These are phyloP conservation scores for Sturnus vulgaris DNA, from an alignment of 2,113 vertebrate species.

Conservation along the genomic window DNA sequence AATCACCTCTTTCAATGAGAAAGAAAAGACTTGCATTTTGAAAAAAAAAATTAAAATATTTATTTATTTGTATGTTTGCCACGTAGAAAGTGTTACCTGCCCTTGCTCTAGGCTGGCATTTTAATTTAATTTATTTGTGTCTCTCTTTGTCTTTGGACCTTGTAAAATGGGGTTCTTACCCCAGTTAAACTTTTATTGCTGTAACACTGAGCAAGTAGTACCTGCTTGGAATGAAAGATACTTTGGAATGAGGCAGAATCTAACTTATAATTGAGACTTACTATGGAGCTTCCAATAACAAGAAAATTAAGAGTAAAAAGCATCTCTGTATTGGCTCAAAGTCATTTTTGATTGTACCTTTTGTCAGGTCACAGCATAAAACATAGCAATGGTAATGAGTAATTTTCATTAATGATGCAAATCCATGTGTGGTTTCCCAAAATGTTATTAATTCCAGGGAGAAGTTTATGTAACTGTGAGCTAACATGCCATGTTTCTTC, in stretches of 20 bases:
- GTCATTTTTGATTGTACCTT: neutral
- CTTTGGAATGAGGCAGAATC: neutral
- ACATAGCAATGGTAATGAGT: neutral
- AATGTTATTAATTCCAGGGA: conserved; percentile 18
- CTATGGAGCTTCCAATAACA: neutral
- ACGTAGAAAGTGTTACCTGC: neutral
- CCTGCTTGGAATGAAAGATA: neutral
- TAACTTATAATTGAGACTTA: neutral
- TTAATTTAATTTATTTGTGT: neutral
- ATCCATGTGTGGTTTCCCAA: neutral
- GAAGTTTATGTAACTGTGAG: neutral
- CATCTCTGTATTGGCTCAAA: neutral
- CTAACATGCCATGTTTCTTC: neutral
- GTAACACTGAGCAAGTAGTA: neutral
- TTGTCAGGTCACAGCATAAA: neutral
- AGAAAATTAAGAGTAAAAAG: neutral
- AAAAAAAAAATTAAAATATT: neutral
- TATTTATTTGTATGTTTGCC: neutral
- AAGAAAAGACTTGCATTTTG: neutral
- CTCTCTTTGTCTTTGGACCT: neutral
- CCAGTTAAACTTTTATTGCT: neutral
- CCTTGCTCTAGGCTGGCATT: neutral
- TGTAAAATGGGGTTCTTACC: neutral
- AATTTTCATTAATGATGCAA: conserved; percentile 32
- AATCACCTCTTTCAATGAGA: neutral